Conservation (phyloP, 2,888 invertebrate species). For the Chrysolina oricalcia region DNA sequence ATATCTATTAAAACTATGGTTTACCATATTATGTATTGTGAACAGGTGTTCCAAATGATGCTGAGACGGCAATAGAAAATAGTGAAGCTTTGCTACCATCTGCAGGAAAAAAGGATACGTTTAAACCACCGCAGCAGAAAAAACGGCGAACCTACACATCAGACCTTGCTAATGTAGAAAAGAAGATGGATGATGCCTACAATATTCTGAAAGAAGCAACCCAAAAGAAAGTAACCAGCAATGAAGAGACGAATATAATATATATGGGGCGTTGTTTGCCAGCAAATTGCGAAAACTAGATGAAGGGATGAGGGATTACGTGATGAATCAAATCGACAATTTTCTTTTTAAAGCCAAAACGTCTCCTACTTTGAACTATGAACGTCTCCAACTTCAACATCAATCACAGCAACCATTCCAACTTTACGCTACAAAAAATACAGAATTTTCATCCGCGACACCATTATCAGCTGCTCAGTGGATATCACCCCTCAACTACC, state of each 20-base stretch:
- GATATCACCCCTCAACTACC: not conserved
- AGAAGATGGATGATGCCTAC: conserved; percentile 14
- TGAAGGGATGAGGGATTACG: not conserved
- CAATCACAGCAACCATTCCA: not conserved
- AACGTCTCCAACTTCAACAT: not conserved
- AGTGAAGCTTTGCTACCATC: not conserved
- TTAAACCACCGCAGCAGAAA: not conserved
- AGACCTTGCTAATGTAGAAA: not conserved
- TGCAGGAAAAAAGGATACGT: not conserved
- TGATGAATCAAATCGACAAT: not conserved
- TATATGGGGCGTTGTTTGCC: not conserved
- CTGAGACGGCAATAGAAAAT: not conserved
- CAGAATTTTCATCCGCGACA: not conserved
- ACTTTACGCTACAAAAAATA: not conserved
- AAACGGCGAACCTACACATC: not conserved
- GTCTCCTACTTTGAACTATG: not conserved
- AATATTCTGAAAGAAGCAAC: conserved; percentile 5
- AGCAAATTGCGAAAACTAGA: not conserved
- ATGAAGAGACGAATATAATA: not conserved
- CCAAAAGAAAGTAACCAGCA: not conserved
- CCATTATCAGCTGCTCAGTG: not conserved
- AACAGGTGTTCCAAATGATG: not conserved
- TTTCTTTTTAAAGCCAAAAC: not conserved
- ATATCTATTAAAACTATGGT: not conserved
- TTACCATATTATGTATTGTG: not conserved